Conservation (phyloP, 2,797 vertebrate species). For the Schizopygopsis pylzovi region DNA sequence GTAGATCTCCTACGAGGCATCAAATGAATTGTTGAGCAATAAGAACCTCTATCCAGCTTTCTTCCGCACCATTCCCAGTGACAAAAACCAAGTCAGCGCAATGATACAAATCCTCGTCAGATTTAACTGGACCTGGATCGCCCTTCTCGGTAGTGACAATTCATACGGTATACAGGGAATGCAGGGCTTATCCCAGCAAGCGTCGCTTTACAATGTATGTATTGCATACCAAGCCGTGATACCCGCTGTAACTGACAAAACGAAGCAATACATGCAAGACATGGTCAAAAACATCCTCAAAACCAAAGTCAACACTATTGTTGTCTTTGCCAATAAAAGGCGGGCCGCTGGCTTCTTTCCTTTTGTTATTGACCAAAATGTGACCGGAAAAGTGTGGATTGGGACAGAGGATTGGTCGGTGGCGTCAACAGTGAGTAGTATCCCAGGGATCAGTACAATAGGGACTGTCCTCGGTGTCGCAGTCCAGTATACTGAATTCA, state of each 20-base stretch:
- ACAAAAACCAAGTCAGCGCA: conserved; percentile 80
- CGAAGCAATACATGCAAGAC: conserved; percentile 62
- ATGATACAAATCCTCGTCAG: conserved; percentile 76
- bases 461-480: conserved; percentile 84
- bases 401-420: conserved; percentile 85
- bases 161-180: conserved; percentile 79
- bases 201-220: conserved; percentile 71
- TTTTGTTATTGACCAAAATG: conserved; percentile 72
- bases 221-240: conserved; percentile 83
- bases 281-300: conserved; percentile 71
- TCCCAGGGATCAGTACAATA: conserved; percentile 70
- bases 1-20: conserved; percentile 82
- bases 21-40: conserved; percentile 74
- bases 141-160: conserved; percentile 81
- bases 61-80: conserved; percentile 82
- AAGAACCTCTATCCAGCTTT: conserved; percentile 78
- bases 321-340: conserved; percentile 80
- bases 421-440: conserved; percentile 71
- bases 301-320: conserved; percentile 77
- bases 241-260: conserved; percentile 48
- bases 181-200: conserved; percentile 69
- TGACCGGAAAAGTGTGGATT: conserved; percentile 83
- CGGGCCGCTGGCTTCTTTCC: conserved; percentile 73
- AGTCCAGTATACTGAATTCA: conserved; percentile 67
- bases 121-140: conserved; percentile 85